Evolutionary conservation across 2,113 vertebrate species (phyloP).

Genomic region (Podarcis muralis): DNA sequence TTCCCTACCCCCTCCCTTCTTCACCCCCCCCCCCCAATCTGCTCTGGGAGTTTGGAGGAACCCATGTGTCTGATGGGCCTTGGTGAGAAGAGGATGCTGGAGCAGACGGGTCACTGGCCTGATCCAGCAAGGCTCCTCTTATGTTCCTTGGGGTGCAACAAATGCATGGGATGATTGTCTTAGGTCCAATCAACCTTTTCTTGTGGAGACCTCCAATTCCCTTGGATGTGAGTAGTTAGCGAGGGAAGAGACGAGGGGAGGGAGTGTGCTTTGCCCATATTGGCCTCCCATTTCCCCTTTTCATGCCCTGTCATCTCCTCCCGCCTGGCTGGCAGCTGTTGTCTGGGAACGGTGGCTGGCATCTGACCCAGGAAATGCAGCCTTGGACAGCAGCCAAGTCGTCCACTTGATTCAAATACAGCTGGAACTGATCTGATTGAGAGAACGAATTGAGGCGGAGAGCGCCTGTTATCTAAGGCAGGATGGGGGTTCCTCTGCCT

Average conservation of each 20-base stretch:
- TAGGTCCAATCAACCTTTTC: too few species aligned
- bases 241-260: not conserved
- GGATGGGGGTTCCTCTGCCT: conserved; percentile 55
- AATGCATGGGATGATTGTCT: too few species aligned
- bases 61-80: too few species aligned
- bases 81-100: too few species aligned
- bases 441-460: conserved; percentile 76
- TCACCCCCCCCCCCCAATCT: too few species aligned
- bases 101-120: too few species aligned
- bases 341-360: conserved; percentile 61
- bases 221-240: not conserved
- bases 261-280: not conserved
- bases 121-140: too few species aligned
- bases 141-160: too few species aligned
- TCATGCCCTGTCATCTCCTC: not conserved
- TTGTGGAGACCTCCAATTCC: not conserved
- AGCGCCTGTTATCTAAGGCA: conserved; percentile 76
- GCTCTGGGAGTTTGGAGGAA: too few species aligned
- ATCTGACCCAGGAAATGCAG: conserved; percentile 64
- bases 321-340: not conserved
- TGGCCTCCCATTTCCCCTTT: not conserved
- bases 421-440: conserved; percentile 81
- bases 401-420: conserved; percentile 80
- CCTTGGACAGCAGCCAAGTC: conserved; percentile 59
- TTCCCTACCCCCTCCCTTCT: too few species aligned